These are phyloP conservation scores for Catocala fraxini DNA, from an alignment of 2,888 invertebrate genomes.

Conservation along the genomic window DNA sequence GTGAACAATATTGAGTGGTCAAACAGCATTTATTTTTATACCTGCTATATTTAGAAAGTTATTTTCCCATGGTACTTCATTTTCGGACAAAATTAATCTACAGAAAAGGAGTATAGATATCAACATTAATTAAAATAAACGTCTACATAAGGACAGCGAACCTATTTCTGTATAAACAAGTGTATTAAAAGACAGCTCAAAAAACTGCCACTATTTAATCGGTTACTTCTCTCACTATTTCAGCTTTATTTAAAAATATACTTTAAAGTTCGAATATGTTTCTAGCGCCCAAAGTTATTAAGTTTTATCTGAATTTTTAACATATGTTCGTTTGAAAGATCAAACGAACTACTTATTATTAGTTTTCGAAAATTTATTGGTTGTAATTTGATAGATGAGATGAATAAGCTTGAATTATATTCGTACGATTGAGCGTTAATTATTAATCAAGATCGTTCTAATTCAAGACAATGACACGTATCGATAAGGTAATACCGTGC, in stretches of 20 bases:
- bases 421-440: background rate
- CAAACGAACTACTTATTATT: too few species aligned
- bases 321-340: too few species aligned
- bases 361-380: too few species aligned
- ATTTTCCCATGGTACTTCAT: background rate
- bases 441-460: constrained; percentile 7
- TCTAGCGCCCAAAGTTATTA: constrained; percentile 19
- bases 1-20: constrained; percentile 45
- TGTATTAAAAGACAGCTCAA: constrained; percentile 45
- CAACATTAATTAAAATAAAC: constrained; percentile 40
- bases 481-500: constrained; percentile 20
- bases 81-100: constrained; percentile 1
- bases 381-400: too few species aligned
- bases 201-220: constrained; percentile 42
- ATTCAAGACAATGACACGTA: constrained; percentile 19
- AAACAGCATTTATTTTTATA: constrained; percentile 26
- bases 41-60: constrained; percentile 3
- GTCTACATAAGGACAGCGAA: constrained; percentile 23
- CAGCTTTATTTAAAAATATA: constrained; percentile 30
- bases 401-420: background rate
- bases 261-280: constrained; percentile 29
- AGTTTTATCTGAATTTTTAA: constrained; percentile 22
- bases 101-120: constrained; percentile 13
- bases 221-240: constrained; percentile 28
- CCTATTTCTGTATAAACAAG: constrained; percentile 40